A percentile compares a stretch with the other conserved stretches of the same genome.
Conservation (phyloP, 2,113 vertebrate genomes). For the Naja naja region DNA sequence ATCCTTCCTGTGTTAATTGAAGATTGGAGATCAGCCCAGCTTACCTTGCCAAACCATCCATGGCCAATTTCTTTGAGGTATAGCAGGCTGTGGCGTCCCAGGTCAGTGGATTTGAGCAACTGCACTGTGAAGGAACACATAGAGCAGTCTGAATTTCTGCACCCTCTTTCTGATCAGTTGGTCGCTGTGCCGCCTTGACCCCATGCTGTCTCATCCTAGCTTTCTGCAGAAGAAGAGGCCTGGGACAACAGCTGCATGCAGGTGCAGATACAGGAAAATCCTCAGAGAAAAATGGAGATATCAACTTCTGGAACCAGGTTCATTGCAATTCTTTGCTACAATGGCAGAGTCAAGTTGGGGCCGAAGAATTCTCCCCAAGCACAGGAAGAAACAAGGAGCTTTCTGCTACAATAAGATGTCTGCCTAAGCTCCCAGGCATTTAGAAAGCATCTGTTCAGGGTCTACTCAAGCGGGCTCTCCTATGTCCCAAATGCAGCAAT, state of each 20-base stretch:
- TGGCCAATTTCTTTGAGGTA: constrained; percentile 93
- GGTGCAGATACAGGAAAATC: background rate
- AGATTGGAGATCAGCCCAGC: background rate
- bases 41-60: constrained; percentile 97
- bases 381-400: background rate
- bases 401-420: background rate
- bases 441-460: background rate
- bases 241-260: background rate
- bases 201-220: background rate
- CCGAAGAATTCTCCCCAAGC: too few species aligned
- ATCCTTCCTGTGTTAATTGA: background rate
- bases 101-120: constrained; percentile 81
- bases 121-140: constrained; percentile 74
- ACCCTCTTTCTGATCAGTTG: background rate
- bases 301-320: background rate
- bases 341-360: background rate
- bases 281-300: background rate
- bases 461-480: background rate
- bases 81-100: constrained; percentile 86
- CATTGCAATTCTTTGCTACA: background rate
- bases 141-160: constrained; percentile 9
- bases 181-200: background rate
- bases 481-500: constrained; percentile 2
- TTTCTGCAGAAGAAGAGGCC: background rate
- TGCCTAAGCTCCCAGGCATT: background rate